Conservation (phyloP, 2,797 vertebrate species). For the Pachyuromys duprasi region DNA sequence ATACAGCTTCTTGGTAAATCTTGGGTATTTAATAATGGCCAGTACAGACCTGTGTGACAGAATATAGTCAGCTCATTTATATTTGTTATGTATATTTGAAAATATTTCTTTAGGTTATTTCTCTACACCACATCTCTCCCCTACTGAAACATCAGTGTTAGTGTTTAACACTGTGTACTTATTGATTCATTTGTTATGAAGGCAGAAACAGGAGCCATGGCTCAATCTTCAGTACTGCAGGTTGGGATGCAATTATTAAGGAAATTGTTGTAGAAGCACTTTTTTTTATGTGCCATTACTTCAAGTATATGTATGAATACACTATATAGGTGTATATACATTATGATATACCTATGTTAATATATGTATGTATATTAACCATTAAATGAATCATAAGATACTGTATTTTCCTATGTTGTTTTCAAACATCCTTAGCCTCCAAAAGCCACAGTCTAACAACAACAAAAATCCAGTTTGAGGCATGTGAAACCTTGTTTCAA, state of each 20-base stretch:
- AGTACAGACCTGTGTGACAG: neutral
- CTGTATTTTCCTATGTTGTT: neutral
- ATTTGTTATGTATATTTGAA: neutral
- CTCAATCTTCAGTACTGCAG: neutral
- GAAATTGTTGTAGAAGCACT: neutral
- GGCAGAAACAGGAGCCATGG: neutral
- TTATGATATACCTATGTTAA: too few species aligned
- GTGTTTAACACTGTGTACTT: neutral
- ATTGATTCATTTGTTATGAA: neutral
- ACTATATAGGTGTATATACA: neutral
- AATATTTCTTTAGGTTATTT: slow-evolving; percentile 1
- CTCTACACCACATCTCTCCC: neutral
- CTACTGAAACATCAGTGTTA: neutral
- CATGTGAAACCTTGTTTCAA: neutral
- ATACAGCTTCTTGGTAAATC: neutral
- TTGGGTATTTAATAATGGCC: neutral
- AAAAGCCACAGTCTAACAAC: neutral
- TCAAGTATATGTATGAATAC: too few species aligned
- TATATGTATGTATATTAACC: too few species aligned
- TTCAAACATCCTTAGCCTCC: neutral
- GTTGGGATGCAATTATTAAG: neutral
- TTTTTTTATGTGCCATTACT: too few species aligned
- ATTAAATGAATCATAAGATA: neutral
- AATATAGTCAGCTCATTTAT: neutral
- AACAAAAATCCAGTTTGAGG: too few species aligned